phyloP scores from a whole-genome alignment of 2,797 vertebrate species.

The Cirrhinus molitorella region DNA sequence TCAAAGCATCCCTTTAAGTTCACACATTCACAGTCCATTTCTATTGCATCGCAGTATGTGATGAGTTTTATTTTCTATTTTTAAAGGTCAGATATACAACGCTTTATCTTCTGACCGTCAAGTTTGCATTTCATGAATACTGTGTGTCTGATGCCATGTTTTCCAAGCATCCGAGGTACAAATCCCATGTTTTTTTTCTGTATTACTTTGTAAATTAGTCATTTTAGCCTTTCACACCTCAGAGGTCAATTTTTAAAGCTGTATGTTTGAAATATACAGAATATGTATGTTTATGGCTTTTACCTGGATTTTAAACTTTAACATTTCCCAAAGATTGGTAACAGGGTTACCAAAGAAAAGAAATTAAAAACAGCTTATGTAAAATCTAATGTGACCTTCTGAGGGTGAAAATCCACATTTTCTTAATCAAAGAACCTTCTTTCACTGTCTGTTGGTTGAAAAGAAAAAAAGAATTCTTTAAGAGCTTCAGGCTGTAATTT shows the following conservation, averaged over 20 bases:
- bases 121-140: background rate
- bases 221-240: background rate
- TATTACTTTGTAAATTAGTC: background rate
- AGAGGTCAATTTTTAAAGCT: background rate
- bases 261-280: background rate
- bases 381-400: background rate
- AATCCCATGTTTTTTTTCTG: background rate
- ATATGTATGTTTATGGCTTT: background rate
- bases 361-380: background rate
- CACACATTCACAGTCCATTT: constrained; percentile 14
- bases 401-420: constrained; percentile 9
- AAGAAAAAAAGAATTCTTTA: background rate
- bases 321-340: background rate
- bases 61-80: background rate
- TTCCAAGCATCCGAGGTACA: background rate
- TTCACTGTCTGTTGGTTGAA: background rate
- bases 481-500: constrained; percentile 1
- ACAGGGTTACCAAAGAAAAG: background rate
- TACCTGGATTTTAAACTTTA: constrained; percentile 18
- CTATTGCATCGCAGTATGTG: constrained; percentile 11
- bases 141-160: background rate
- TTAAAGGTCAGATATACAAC: background rate
- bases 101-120: background rate
- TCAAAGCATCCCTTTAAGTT: constrained; percentile 24
- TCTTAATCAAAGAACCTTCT: background rate